Conservation (phyloP, 2,888 invertebrate genomes). For the Tupiocoris notatus region DNA sequence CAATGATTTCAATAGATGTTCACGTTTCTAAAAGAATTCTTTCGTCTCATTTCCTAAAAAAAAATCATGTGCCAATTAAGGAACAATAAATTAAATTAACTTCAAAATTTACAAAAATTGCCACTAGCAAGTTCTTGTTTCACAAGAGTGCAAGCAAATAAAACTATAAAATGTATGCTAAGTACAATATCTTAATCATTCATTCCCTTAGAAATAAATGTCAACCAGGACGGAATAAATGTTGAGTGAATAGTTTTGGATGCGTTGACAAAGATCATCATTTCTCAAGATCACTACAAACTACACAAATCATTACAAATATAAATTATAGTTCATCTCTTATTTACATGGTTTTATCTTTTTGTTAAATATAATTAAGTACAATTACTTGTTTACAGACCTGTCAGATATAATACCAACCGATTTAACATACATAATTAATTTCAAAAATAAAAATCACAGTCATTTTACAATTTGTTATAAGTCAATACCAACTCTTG, state of each 20-base stretch:
- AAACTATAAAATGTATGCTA: too few species aligned
- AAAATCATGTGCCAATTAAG: too few species aligned
- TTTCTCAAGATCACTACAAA: background rate
- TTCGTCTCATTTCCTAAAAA: too few species aligned
- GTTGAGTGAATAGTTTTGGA: background rate
- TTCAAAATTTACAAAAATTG: too few species aligned
- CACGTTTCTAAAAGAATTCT: too few species aligned
- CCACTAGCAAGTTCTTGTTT: too few species aligned
- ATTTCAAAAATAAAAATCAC: slow-evolving; percentile 30
- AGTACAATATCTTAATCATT: too few species aligned
- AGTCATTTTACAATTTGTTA: slow-evolving; percentile 7
- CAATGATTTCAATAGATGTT: too few species aligned
- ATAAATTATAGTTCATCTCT: background rate
- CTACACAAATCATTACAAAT: background rate
- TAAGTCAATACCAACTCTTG: slow-evolving; percentile 10
- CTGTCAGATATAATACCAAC: background rate
- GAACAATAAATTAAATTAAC: too few species aligned
- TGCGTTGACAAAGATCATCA: background rate
- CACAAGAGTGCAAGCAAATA: too few species aligned
- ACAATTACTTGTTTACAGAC: slow-evolving; percentile 7
- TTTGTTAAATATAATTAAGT: slow-evolving; percentile 3
- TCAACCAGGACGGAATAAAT: background rate
- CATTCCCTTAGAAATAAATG: background rate
- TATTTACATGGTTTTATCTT: background rate
- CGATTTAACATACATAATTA: background rate